Conservation (phyloP, 2,113 vertebrate genomes). For the Myxocyprinus asiaticus region DNA sequence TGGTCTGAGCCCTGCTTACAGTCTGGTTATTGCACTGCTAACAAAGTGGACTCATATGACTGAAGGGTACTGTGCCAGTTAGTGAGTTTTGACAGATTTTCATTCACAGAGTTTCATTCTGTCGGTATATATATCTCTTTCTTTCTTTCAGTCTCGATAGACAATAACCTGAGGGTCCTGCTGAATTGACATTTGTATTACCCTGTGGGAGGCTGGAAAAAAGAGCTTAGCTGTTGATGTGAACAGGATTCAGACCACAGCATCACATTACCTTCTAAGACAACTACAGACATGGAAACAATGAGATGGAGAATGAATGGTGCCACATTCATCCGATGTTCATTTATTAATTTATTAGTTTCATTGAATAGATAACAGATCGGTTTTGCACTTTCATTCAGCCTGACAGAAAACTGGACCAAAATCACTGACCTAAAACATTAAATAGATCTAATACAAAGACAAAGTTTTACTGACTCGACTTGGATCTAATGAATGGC, state of each 20-base stretch:
- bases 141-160: slow-evolving; percentile 1
- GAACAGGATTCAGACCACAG: slow-evolving; percentile 40
- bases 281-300: slow-evolving; percentile 30
- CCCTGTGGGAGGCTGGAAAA: slow-evolving; percentile 29
- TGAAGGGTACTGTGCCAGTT: background rate
- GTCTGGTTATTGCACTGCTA: slow-evolving; percentile 20
- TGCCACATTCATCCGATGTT: slow-evolving; percentile 34
- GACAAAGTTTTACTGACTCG: background rate
- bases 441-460: no score
- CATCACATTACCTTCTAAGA: slow-evolving; percentile 39
- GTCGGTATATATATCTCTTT: slow-evolving; percentile 21
- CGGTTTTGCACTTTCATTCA: background rate
- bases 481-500: slow-evolving; percentile 9
- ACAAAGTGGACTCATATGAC: background rate
- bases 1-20: slow-evolving; percentile 9
- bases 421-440: background rate
- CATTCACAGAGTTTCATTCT: slow-evolving; percentile 15
- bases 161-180: slow-evolving; percentile 28
- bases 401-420: slow-evolving; percentile 9
- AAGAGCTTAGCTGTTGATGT: slow-evolving; percentile 31
- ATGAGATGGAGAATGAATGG: slow-evolving; percentile 41
- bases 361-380: slow-evolving; percentile 33
- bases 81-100: slow-evolving; percentile 35
- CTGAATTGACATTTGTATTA: slow-evolving; percentile 4
- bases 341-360: slow-evolving; percentile 46